A percentile compares a stretch with the other conserved stretches of the same genome.
These are phyloP conservation scores for Cephus pygmeus DNA, from an alignment of 2,888 invertebrate genomes.

Conservation along the genomic window DNA sequence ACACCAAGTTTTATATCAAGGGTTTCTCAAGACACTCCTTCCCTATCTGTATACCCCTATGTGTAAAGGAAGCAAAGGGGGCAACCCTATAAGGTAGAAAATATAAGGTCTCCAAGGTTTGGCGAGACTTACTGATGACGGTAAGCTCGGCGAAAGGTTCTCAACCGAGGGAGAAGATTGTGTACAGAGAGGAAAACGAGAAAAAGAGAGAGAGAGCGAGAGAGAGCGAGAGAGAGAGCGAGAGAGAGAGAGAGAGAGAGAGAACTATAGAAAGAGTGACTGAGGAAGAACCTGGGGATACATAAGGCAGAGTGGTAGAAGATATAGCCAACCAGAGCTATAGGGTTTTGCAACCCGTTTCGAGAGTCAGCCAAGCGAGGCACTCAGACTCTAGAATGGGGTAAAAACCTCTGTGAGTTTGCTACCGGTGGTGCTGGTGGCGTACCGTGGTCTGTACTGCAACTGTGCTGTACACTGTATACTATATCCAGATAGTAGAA, in stretches of 20 bases:
- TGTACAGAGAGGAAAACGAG: slow-evolving; percentile 16
- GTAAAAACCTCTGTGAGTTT: slow-evolving; percentile 60
- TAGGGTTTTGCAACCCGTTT: slow-evolving; percentile 53
- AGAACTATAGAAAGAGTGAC: slow-evolving; percentile 28
- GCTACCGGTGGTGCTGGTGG: neutral
- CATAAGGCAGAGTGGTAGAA: slow-evolving; percentile 17
- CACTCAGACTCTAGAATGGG: slow-evolving; percentile 62
- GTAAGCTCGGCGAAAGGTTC: neutral
- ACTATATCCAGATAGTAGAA: no score
- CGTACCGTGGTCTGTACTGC: no score
- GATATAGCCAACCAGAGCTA: slow-evolving; percentile 20
- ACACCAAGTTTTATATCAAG: neutral
- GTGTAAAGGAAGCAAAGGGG: neutral
- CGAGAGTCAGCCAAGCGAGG: slow-evolving; percentile 61
- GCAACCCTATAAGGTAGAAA: neutral
- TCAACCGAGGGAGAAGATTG: neutral
- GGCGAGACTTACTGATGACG: neutral
- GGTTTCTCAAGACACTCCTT: neutral
- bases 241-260: no score
- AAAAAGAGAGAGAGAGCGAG: slow-evolving; percentile 16
- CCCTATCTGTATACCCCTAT: neutral
- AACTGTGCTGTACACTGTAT: no score
- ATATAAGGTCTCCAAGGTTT: neutral
- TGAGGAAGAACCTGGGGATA: slow-evolving; percentile 23
- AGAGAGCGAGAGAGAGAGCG: neutral